phyloP scores from a whole-genome alignment of 1,140 invertebrate genomes.

The Atta texana region DNA sequence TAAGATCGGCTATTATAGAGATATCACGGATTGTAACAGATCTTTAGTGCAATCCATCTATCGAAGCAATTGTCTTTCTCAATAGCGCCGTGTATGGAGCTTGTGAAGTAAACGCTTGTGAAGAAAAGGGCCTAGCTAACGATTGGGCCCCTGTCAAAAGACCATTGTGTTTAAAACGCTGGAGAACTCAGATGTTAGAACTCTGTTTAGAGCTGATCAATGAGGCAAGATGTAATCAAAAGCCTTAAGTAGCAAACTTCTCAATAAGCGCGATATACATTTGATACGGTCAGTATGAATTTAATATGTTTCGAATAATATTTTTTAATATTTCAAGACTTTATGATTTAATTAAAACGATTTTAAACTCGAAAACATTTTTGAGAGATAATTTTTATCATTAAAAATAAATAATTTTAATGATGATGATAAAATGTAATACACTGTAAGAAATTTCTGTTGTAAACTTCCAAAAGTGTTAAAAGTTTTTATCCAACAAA shows the following conservation, averaged over 20 bases:
- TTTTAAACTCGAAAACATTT: background rate
- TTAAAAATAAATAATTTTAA: slow-evolving; percentile 7
- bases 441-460: too few relatives aligned
- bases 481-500: too few relatives aligned
- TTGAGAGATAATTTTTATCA: background rate
- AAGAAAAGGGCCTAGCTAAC: slow-evolving; percentile 24
- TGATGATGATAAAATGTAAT: background rate
- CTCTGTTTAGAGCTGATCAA: slow-evolving; percentile 24
- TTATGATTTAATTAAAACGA: background rate
- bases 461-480: too few relatives aligned
- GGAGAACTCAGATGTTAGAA: slow-evolving; percentile 34
- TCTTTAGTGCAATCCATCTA: slow-evolving; percentile 40
- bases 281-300: background rate
- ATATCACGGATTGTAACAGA: slow-evolving; percentile 40
- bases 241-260: background rate
- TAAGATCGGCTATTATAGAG: slow-evolving; percentile 26
- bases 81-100: slow-evolving; percentile 32
- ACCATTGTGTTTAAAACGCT: slow-evolving; percentile 40
- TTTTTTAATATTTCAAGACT: background rate
- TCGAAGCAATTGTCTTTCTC: slow-evolving; percentile 45
- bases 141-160: slow-evolving; percentile 15
- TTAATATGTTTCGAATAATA: background rate
- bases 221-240: slow-evolving; percentile 14
- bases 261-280: background rate
- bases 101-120: slow-evolving; percentile 16